Evolutionary conservation across 2,888 invertebrate genomes (phyloP).

Genomic region (Andrena haemorrhoa): DNA sequence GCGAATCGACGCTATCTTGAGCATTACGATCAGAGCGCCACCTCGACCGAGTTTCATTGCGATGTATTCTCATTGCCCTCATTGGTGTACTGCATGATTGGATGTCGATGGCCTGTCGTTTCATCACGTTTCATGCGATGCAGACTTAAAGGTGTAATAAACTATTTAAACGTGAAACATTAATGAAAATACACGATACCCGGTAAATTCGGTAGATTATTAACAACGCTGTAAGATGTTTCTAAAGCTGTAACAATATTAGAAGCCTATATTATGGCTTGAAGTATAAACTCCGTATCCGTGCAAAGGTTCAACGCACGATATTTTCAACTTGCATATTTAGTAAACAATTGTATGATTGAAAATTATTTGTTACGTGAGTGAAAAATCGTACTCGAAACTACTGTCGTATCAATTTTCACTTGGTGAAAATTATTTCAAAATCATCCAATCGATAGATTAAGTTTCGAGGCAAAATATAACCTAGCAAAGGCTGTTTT

Average conservation of each 20-base stretch:
- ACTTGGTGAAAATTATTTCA: background rate
- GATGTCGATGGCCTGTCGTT: background rate
- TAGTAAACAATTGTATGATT: background rate
- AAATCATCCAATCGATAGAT: background rate
- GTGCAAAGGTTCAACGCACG: background rate
- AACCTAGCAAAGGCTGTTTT: slow-evolving; percentile 2
- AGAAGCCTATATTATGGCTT: background rate
- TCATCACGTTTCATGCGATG: slow-evolving; percentile 10
- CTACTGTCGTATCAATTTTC: background rate
- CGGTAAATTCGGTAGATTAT: background rate
- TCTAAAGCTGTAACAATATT: background rate
- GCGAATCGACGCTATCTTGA: no score
- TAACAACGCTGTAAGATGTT: background rate
- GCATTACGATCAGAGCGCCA: no score
- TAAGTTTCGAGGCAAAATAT: background rate
- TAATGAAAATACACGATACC: background rate
- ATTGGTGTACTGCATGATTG: no score
- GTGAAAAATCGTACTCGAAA: background rate
- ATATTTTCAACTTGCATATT: background rate
- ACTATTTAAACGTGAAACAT: background rate
- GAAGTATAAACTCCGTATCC: background rate
- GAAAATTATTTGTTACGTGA: background rate
- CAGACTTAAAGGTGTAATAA: background rate
- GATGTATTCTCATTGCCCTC: no score
- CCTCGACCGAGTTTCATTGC: no score